Evolutionary conservation across 2,797 vertebrate species (phyloP).

Genomic region (Epinephelus coioides): DNA sequence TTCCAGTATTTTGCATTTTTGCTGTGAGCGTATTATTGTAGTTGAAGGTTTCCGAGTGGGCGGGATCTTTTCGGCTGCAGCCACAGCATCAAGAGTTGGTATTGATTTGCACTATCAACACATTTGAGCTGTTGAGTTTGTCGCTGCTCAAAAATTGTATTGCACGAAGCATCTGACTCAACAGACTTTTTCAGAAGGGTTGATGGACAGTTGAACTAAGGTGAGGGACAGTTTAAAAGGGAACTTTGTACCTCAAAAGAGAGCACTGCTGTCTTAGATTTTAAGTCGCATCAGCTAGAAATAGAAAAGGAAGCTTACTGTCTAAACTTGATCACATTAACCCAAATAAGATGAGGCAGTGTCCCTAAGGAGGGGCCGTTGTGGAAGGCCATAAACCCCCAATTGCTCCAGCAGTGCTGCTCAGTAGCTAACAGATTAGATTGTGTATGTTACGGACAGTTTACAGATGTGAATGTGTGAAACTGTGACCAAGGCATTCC

Average conservation of each 20-base stretch:
- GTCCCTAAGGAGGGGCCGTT: background rate
- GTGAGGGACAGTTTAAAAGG: background rate
- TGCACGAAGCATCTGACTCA: constrained; percentile 8
- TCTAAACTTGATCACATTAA: background rate
- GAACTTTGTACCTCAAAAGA: background rate
- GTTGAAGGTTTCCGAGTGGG: constrained; percentile 18
- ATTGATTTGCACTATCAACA: constrained; percentile 36
- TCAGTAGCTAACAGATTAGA: background rate
- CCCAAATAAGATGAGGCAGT: background rate
- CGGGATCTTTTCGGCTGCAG: constrained; percentile 7
- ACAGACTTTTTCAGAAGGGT: background rate
- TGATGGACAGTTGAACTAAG: constrained; percentile 4
- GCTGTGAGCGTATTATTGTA: constrained; percentile 46
- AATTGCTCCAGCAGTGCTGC: background rate
- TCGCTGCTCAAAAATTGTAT: constrained; percentile 1
- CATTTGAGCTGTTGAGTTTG: constrained; percentile 13
- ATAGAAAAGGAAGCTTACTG: background rate
- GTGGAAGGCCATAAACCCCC: background rate
- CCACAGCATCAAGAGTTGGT: background rate
- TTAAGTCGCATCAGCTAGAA: background rate
- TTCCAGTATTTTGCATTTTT: constrained; percentile 48
- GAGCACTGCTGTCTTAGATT: background rate
- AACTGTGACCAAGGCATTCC: background rate
- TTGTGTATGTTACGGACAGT: background rate
- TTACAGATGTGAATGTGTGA: background rate